A percentile compares a stretch with the other conserved stretches of the same genome.
Evolutionary conservation across 2,113 vertebrate genomes (phyloP).

Genomic region (Amblyopsis rosae): DNA sequence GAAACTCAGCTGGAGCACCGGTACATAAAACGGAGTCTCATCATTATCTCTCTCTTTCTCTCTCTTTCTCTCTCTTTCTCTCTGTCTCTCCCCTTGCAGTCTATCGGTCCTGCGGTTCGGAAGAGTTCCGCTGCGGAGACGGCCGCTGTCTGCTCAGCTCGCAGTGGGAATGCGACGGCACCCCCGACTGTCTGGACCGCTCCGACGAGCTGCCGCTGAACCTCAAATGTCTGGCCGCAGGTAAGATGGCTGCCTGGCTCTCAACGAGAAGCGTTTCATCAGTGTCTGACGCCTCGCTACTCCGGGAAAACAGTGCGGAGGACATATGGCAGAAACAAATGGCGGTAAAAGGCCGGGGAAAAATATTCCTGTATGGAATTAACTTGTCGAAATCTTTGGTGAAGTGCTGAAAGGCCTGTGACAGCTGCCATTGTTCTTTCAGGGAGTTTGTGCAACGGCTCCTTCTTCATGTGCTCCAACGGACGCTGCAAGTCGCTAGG

Average conservation of each 20-base stretch:
- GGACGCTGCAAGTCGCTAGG: conserved; percentile 89
- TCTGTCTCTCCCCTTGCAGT: conserved; percentile 64
- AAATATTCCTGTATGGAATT: conserved; percentile 28
- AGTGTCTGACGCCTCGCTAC: conserved; percentile 40
- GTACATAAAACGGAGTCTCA: conserved; percentile 21
- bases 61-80: not conserved
- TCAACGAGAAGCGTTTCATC: conserved; percentile 56
- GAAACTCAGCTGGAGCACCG: conserved; percentile 4
- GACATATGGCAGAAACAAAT: conserved; percentile 40
- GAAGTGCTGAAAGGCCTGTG: conserved; percentile 18
- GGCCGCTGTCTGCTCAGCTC: conserved; percentile 90
- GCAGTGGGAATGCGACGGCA: conserved; percentile 96
- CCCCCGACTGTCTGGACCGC: conserved; percentile 91
- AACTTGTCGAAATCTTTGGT: conserved; percentile 28
- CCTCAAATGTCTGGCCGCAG: conserved; percentile 88
- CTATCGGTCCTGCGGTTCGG: conserved; percentile 85
- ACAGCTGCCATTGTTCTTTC: conserved; percentile 65
- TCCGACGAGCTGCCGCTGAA: conserved; percentile 96
- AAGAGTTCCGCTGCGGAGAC: conserved; percentile 91
- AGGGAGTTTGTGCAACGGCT: conserved; percentile 97
- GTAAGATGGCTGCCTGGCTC: conserved; percentile 71
- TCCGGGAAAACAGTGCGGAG: conserved; percentile 24
- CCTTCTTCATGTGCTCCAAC: conserved; percentile 98
- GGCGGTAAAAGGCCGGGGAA: not conserved
- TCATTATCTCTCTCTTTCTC: conserved; percentile 23